Percentiles rank a stretch among this genome's conserved stretches.
These are phyloP conservation scores for Leptodactylus fuscus DNA, from an alignment of 2,113 vertebrate species.

Conservation along the genomic window DNA sequence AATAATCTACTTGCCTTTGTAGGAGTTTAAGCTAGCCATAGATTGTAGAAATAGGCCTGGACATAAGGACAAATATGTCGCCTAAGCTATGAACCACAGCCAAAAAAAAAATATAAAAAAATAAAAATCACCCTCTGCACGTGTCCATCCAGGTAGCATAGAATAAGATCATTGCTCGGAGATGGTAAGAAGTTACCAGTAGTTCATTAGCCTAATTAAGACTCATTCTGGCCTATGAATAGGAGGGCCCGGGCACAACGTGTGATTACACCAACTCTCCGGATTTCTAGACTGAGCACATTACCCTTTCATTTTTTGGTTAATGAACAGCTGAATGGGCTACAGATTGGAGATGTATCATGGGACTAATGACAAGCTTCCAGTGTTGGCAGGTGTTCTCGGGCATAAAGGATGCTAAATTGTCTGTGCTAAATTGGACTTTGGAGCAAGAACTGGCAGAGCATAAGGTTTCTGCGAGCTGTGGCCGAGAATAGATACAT, in stretches of 20 bases:
- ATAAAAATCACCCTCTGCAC: too few relatives aligned
- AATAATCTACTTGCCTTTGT: too few relatives aligned
- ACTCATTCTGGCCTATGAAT: background rate
- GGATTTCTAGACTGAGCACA: background rate
- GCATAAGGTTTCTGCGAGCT: background rate
- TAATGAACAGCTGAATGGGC: conserved; percentile 46
- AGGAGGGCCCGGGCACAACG: conserved; percentile 5
- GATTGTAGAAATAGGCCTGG: too few relatives aligned
- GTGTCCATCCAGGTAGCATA: background rate
- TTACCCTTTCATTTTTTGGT: conserved; percentile 59
- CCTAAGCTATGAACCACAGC: too few relatives aligned
- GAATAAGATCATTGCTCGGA: background rate
- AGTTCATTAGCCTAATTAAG: conserved; percentile 4
- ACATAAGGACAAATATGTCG: too few relatives aligned
- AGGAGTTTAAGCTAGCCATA: too few relatives aligned
- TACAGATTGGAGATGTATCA: conserved; percentile 23
- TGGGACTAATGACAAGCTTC: conserved; percentile 41
- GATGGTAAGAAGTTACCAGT: background rate
- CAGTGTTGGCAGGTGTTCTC: conserved; percentile 47
- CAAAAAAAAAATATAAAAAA: too few relatives aligned
- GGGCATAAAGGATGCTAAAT: conserved; percentile 37
- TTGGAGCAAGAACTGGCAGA: background rate
- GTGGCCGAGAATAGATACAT: background rate
- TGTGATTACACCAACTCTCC: conserved; percentile 39
- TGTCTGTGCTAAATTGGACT: conserved; percentile 38